A percentile compares a stretch with the other conserved stretches of the same genome.
Evolutionary conservation across 2,888 invertebrate genomes (phyloP).

Genomic region (Tubiluchus corallicola): DNA sequence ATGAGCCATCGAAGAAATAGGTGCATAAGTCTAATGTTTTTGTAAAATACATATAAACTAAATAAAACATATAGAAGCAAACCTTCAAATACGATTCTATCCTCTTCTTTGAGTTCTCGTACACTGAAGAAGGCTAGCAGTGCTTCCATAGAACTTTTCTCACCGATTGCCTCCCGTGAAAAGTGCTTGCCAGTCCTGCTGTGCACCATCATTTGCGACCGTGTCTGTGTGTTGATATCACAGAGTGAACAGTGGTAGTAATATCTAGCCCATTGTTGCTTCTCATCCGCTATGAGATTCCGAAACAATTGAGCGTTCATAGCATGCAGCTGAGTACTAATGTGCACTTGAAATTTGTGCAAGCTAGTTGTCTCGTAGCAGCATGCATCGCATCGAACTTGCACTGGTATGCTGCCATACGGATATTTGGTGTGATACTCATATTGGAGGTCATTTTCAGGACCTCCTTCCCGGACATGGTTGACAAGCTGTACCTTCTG

Average conservation of each 20-base stretch:
- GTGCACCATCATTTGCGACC: slow-evolving; percentile 64
- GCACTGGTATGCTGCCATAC: slow-evolving; percentile 57
- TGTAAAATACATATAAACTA: too few relatives aligned
- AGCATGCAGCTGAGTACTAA: slow-evolving; percentile 74
- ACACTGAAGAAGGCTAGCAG: slow-evolving; percentile 83
- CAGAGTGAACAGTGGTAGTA: slow-evolving; percentile 55
- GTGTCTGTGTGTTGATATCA: slow-evolving; percentile 59
- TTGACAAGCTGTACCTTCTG: slow-evolving; percentile 94
- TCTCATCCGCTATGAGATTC: slow-evolving; percentile 51
- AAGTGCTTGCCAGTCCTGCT: slow-evolving; percentile 55
- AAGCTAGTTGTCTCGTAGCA: slow-evolving; percentile 94
- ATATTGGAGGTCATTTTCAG: too few relatives aligned
- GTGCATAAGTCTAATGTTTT: too few relatives aligned
- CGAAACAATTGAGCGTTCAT: slow-evolving; percentile 58
- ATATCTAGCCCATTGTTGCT: slow-evolving; percentile 27
- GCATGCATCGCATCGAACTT: slow-evolving; percentile 82
- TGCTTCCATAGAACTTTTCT: too few relatives aligned
- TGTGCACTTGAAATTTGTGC: slow-evolving; percentile 81
- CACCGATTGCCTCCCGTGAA: slow-evolving; percentile 78
- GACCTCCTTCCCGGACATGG: slow-evolving; percentile 90
- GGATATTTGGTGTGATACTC: slow-evolving; percentile 81
- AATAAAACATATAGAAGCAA: too few relatives aligned
- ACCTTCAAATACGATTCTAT: slow-evolving; percentile 24
- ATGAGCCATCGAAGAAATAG: too few relatives aligned
- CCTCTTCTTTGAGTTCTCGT: slow-evolving; percentile 42